Conservation (phyloP, 1,140 invertebrate genomes). For the Drosophila kikkawai region DNA sequence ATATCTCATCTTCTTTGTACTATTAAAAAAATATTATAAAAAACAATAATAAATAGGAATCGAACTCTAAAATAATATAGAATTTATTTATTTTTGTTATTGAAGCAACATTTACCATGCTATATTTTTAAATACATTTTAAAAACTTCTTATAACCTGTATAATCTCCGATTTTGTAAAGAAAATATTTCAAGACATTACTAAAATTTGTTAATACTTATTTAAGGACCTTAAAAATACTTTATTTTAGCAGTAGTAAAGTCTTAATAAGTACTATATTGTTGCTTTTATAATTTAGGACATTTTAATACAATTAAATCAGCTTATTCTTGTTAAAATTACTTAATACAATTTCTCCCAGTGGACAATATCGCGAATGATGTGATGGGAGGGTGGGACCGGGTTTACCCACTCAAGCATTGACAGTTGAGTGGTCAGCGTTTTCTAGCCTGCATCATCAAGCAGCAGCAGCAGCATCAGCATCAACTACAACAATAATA, state of each 20-base stretch:
- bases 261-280: too few species aligned
- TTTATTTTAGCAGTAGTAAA: not conserved
- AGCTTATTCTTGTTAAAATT: not conserved
- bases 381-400: constrained; percentile 35
- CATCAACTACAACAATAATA: constrained; percentile 17
- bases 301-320: not conserved
- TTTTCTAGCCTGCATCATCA: constrained; percentile 64
- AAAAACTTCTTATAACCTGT: not conserved
- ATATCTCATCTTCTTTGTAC: too few species aligned
- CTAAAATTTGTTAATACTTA: not conserved
- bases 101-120: not conserved
- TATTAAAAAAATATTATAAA: too few species aligned
- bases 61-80: too few species aligned
- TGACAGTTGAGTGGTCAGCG: constrained; percentile 82
- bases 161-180: not conserved
- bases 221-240: not conserved
- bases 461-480: constrained; percentile 21
- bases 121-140: not conserved
- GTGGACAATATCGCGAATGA: constrained; percentile 36
- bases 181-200: not conserved
- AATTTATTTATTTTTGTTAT: not conserved
- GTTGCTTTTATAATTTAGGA: not conserved
- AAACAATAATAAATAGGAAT: too few species aligned
- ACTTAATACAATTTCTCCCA: constrained; percentile 6
- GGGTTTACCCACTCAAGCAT: constrained; percentile 72